Conservation (phyloP, 2,888 invertebrate species). For the Stenotaenia linearis region DNA sequence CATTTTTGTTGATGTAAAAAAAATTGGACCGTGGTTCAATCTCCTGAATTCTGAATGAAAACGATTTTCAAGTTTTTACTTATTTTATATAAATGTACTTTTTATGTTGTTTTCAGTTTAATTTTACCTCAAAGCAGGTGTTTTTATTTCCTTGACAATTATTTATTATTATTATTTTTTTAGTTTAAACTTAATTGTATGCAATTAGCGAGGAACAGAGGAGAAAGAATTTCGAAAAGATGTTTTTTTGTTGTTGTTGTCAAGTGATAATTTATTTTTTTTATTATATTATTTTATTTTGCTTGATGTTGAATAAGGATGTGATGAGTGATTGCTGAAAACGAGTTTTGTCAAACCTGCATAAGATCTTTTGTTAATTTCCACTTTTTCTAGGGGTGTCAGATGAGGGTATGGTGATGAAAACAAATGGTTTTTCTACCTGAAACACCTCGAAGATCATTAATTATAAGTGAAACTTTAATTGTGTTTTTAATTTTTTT, state of each 20-base stretch:
- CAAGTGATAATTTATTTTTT: background rate
- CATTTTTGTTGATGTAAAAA: background rate
- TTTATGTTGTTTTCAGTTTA: background rate
- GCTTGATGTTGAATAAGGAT: background rate
- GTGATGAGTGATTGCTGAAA: background rate
- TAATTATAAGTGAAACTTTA: background rate
- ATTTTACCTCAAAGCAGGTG: background rate
- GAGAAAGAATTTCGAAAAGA: background rate
- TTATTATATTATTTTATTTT: background rate
- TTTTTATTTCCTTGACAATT: constrained; percentile 15
- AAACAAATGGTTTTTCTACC: constrained; percentile 11
- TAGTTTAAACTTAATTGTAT: background rate
- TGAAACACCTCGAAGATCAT: background rate
- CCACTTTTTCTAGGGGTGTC: constrained; percentile 2
- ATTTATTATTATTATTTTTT: background rate
- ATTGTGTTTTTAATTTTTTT: background rate
- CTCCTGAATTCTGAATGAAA: background rate
- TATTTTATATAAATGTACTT: background rate
- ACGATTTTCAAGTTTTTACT: background rate
- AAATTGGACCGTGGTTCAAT: background rate
- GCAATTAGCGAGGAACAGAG: background rate
- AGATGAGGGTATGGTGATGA: background rate
- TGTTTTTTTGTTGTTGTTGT: constrained; percentile 2
- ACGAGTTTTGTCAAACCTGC: background rate
- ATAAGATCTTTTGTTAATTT: constrained; percentile 5